Conservation (phyloP, 2,888 invertebrate genomes). For the Cephonodes hylas region DNA sequence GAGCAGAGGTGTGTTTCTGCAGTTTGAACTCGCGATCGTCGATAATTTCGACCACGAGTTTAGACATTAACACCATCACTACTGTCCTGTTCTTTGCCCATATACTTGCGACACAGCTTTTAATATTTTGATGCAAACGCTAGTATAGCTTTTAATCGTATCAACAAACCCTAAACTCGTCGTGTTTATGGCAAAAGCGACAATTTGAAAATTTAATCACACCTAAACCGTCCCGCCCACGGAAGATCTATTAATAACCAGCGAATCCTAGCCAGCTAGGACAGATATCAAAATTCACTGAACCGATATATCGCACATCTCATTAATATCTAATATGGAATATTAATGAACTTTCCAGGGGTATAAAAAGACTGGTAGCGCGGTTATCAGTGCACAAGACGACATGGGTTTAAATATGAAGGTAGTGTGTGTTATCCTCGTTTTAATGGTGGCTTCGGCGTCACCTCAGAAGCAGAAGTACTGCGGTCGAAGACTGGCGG, state of each 20-base stretch:
- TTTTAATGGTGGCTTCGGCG: slow-evolving; percentile 5
- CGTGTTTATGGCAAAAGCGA: too few species aligned
- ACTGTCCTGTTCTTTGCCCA: too few species aligned
- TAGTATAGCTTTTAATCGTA: too few species aligned
- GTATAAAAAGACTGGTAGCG: slow-evolving; percentile 27
- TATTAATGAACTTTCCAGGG: slow-evolving; percentile 32
- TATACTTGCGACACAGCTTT: too few species aligned
- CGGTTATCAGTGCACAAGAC: background rate
- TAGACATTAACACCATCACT: too few species aligned
- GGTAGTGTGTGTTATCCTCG: slow-evolving; percentile 14
- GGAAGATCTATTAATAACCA: background rate
- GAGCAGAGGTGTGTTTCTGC: background rate
- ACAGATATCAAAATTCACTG: background rate
- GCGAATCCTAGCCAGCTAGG: background rate
- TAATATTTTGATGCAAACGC: too few species aligned
- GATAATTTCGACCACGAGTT: too few species aligned
- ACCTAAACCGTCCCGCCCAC: background rate
- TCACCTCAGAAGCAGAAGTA: slow-evolving; percentile 17
- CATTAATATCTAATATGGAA: slow-evolving; percentile 26
- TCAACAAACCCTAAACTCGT: background rate
- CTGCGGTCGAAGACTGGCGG: slow-evolving; percentile 33
- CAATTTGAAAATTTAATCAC: background rate
- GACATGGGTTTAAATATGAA: slow-evolving; percentile 17
- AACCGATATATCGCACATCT: slow-evolving; percentile 20
- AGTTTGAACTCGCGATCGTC: too few species aligned